These are phyloP conservation scores for Drusus annulatus DNA, from an alignment of 1,140 invertebrate species.

Conservation along the genomic window DNA sequence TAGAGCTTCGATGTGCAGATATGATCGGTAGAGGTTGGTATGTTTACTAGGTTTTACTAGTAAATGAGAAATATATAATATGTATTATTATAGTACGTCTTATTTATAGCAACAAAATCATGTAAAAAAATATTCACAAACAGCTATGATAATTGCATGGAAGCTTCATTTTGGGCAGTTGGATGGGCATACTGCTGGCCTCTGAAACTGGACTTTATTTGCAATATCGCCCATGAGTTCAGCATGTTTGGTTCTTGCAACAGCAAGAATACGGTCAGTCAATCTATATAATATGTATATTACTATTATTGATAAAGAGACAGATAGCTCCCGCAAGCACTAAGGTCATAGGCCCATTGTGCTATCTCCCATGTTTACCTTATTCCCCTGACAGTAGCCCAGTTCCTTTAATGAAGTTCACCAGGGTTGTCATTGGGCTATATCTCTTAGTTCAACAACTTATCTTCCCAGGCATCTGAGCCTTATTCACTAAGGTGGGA, in stretches of 20 bases:
- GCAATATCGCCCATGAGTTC: slow-evolving; percentile 73
- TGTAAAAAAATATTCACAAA: slow-evolving; percentile 74
- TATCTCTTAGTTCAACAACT: too few species aligned
- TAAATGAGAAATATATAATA: slow-evolving; percentile 44
- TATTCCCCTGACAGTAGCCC: too few species aligned
- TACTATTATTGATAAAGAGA: too few species aligned
- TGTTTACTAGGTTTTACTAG: neutral
- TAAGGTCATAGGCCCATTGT: too few species aligned
- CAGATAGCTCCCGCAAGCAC: too few species aligned
- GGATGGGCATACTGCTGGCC: slow-evolving; percentile 80
- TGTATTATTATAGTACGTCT: too few species aligned
- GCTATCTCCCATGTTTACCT: too few species aligned
- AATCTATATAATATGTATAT: too few species aligned
- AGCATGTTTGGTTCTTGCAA: slow-evolving; percentile 67
- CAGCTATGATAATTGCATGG: slow-evolving; percentile 75
- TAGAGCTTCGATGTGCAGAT: slow-evolving; percentile 76
- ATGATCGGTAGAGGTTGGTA: slow-evolving; percentile 69
- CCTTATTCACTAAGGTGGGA: too few species aligned
- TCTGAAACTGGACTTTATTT: slow-evolving; percentile 79
- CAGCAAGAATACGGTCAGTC: slow-evolving; percentile 59
- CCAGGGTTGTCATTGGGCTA: too few species aligned
- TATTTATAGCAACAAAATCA: slow-evolving; percentile 62
- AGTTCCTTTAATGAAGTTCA: too few species aligned
- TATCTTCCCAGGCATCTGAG: too few species aligned
- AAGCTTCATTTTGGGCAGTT: slow-evolving; percentile 71